Evolutionary conservation across 2,797 vertebrate species (phyloP), one percentile per base, ranked within the genome.

Genomic region (Lagorchestes hirsutus): DNA sequence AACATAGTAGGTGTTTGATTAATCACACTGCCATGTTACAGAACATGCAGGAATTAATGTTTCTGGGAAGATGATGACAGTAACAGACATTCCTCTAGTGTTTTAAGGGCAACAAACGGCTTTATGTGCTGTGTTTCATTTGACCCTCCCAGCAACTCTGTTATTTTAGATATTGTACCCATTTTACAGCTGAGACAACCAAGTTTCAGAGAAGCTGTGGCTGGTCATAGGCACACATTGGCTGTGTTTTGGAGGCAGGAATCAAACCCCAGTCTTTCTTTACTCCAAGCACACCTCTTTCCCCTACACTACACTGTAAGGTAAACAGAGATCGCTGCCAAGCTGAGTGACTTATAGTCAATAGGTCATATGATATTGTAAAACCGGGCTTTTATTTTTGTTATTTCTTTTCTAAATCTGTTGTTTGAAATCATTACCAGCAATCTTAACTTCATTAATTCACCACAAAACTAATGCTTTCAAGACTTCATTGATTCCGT

Each of bases 371-470:
- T 74, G 24, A 50, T 50, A 50, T 46, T 46, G 40, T 87, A 27
- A 87, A 87, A 11, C 74, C 50, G 40, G 22, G 18, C 24, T 24
- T 40, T 40, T 82, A 24, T 40, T 40, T n/a, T 87, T 87, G 9
- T 50, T 82, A 57, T 59, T 59, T 34, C 31, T 50, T 46, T 91
- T 96, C 91, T 94, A 96, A 96, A 96, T 95, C 50, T 27, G 18
- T 55, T 46, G 54, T 90, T 97, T 97, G 59, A 87, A 97, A 97
- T 67, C 93, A 97, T 96, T 97, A 91, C 24, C 54, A 93, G 95
- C 95, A 90, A 95, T 94, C 96, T 95, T 97, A 96, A 54, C 57
- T 82, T 94, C 96, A 1, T 96, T 97, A 95, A 95, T 91, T 96
- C 94, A 93, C 93, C 93, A 94, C 94, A 94, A 54, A 95, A 93